A percentile compares a stretch with the other conserved stretches of the same genome.
Evolutionary conservation across 2,888 invertebrate species (phyloP).

Genomic region (Cerastis leucographa): DNA sequence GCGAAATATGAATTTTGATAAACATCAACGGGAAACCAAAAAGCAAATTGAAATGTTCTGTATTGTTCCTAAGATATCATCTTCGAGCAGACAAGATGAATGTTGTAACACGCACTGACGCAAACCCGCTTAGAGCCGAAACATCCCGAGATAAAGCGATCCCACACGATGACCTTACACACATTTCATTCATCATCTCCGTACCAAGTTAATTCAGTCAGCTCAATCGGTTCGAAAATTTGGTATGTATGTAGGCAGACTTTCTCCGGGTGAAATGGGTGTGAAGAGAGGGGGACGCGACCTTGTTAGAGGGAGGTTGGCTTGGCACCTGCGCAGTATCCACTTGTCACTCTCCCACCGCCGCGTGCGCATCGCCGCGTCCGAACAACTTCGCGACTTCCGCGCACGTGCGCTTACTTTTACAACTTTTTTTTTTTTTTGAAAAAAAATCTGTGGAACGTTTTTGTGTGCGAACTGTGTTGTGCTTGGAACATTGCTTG

Average conservation of each 20-base stretch:
- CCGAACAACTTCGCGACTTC: constrained; percentile 72
- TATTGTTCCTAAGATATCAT: constrained; percentile 13
- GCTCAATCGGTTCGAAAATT: constrained; percentile 89
- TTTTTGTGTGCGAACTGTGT: constrained; percentile 85
- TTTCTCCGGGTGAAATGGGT: constrained; percentile 89
- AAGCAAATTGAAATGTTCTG: background rate
- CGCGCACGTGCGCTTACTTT: constrained; percentile 80
- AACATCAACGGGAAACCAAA: background rate
- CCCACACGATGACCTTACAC: constrained; percentile 72
- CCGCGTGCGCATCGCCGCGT: constrained; percentile 87
- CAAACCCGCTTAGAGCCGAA: constrained; percentile 47
- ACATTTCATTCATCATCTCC: constrained; percentile 80
- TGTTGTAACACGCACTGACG: constrained; percentile 34
- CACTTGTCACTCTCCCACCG: constrained; percentile 87
- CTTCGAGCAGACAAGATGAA: constrained; percentile 25
- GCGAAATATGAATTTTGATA: background rate
- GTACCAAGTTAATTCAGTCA: constrained; percentile 76
- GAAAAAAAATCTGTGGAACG: constrained; percentile 71
- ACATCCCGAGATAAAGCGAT: constrained; percentile 61
- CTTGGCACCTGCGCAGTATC: constrained; percentile 84
- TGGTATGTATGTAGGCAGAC: constrained; percentile 91
- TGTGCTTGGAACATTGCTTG: constrained; percentile 73
- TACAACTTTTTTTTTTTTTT: constrained; percentile 58
- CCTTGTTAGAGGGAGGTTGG: constrained; percentile 90
- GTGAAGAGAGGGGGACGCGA: constrained; percentile 85